Percentiles rank a stretch among this genome's conserved stretches.
Evolutionary conservation across 2,113 vertebrate genomes (phyloP).

Genomic region (Pampusana beccarii): DNA sequence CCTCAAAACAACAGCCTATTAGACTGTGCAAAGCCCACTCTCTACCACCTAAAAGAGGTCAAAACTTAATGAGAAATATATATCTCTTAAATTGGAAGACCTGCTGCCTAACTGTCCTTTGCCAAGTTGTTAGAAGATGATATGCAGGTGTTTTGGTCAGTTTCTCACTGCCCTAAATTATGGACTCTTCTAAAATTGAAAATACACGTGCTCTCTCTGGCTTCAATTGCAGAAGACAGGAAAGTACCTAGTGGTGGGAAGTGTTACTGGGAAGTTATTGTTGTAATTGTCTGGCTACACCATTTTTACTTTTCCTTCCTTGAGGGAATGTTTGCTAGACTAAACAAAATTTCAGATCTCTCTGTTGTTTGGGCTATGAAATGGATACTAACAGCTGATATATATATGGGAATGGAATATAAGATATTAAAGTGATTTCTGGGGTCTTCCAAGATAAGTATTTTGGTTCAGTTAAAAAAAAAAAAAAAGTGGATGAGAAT

Average conservation of each 20-base stretch:
- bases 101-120: background rate
- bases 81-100: background rate
- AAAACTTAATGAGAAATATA: background rate
- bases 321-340: slow-evolving; percentile 39
- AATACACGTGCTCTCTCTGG: background rate
- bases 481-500: background rate
- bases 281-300: background rate
- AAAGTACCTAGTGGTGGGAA: background rate
- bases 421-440: background rate
- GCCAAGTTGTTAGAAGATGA: background rate
- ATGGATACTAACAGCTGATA: slow-evolving; percentile 3
- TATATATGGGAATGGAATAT: background rate
- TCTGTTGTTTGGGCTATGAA: slow-evolving; percentile 42
- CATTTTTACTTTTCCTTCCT: slow-evolving; percentile 3
- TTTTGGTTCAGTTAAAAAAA: background rate
- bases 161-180: background rate
- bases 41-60: background rate
- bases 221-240: background rate
- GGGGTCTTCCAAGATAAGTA: background rate
- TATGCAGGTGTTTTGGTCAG: background rate
- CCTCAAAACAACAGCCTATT: background rate
- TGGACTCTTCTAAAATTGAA: background rate
- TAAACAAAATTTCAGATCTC: slow-evolving; percentile 45
- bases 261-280: background rate
- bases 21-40: background rate